Evolutionary conservation across 2,888 invertebrate genomes (phyloP).

Genomic region (Mythimna loreyi): DNA sequence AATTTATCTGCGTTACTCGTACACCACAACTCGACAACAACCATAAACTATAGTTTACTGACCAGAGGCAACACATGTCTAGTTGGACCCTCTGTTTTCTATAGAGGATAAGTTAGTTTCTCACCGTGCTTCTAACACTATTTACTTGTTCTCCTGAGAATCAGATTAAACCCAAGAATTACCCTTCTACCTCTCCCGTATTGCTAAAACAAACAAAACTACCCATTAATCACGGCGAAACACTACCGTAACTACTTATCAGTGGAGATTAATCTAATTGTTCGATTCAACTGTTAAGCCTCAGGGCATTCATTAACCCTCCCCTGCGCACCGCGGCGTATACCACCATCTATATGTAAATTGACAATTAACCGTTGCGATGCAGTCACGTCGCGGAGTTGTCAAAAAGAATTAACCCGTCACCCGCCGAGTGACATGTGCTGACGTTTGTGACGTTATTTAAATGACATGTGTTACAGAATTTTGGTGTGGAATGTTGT

Average conservation of each 20-base stretch:
- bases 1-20: not conserved
- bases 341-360: constrained; percentile 65
- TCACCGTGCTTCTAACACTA: not conserved
- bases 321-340: constrained; percentile 32
- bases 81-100: not conserved
- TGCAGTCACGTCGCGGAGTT: constrained; percentile 40
- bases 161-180: constrained; percentile 3
- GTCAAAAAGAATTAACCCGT: constrained; percentile 54
- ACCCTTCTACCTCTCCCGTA: not conserved
- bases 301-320: constrained; percentile 54
- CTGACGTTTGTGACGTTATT: constrained; percentile 44
- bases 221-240: constrained; percentile 38
- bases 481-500: constrained; percentile 13
- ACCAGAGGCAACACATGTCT: not conserved
- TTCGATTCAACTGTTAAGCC: constrained; percentile 38
- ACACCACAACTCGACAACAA: not conserved
- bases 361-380: constrained; percentile 63
- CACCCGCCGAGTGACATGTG: constrained; percentile 35
- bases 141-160: not conserved
- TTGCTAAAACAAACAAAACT: constrained; percentile 29
- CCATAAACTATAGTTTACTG: not conserved
- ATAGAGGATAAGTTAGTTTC: not conserved
- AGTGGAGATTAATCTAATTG: constrained; percentile 39
- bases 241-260: constrained; percentile 39
- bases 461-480: constrained; percentile 18